phyloP scores from a whole-genome alignment of 2,113 vertebrate species.

The Microtus richardsoni region DNA sequence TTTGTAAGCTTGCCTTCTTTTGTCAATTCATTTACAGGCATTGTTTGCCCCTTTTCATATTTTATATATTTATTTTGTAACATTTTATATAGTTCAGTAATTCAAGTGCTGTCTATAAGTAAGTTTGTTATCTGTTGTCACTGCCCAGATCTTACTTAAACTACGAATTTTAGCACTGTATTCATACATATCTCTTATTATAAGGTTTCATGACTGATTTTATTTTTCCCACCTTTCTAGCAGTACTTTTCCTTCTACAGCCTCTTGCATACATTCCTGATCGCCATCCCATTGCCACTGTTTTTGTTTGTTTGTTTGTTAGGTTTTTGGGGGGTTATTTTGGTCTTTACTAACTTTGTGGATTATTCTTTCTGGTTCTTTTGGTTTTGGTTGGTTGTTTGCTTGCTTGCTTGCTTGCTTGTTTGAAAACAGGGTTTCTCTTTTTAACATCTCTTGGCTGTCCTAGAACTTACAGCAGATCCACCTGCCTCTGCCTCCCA shows the following conservation, averaged over 20 bases:
- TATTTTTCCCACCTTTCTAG: constrained; percentile 24
- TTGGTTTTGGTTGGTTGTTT: too few species aligned
- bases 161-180: neutral
- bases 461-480: too few species aligned
- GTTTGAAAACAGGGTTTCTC: too few species aligned
- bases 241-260: constrained; percentile 26
- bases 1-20: neutral
- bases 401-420: too few species aligned
- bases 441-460: too few species aligned
- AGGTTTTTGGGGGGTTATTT: too few species aligned
- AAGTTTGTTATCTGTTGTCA: neutral
- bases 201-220: neutral
- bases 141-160: neutral
- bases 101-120: neutral
- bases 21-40: neutral
- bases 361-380: neutral
- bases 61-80: neutral
- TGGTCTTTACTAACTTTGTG: constrained; percentile 1
- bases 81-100: neutral
- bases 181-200: too few species aligned
- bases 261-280: constrained; percentile 4
- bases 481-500: too few species aligned
- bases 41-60: constrained; percentile 17
- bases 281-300: neutral
- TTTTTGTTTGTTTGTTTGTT: constrained; percentile 25